Conservation (phyloP, 92 coral and sea anemone genomes). For the Parazoanthus swiftii region DNA sequence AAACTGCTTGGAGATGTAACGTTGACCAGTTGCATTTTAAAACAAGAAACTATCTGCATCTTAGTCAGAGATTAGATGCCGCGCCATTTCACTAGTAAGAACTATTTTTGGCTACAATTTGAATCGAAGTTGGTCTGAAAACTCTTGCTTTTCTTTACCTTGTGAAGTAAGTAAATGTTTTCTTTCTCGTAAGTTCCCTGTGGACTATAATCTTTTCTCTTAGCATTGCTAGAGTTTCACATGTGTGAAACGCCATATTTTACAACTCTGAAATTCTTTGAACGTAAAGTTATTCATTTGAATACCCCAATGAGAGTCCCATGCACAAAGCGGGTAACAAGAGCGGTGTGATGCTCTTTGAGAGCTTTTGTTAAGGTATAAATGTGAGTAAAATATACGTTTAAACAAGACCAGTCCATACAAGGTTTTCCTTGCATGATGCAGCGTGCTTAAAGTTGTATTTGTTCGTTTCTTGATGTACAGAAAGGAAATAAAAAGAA, state of each 20-base stretch:
- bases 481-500: background rate
- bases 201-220: background rate
- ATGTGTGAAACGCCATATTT: too few relatives aligned
- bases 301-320: background rate
- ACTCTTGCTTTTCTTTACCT: background rate
- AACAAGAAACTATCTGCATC: background rate
- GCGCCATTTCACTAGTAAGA: background rate
- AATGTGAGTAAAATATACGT: background rate
- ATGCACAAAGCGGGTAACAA: background rate
- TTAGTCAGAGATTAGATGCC: background rate
- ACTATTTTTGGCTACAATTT: background rate
- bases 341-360: background rate
- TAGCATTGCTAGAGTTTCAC: background rate
- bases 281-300: too few relatives aligned
- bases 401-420: background rate
- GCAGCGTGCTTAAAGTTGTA: background rate
- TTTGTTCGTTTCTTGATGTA: background rate
- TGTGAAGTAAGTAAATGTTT: background rate
- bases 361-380: background rate
- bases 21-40: background rate
- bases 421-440: background rate
- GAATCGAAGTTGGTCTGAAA: background rate
- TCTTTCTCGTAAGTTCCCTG: background rate
- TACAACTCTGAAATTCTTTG: too few relatives aligned
- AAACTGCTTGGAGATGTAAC: background rate